Conservation (phyloP, 2,797 vertebrate species). For the Cossypha caffra region DNA sequence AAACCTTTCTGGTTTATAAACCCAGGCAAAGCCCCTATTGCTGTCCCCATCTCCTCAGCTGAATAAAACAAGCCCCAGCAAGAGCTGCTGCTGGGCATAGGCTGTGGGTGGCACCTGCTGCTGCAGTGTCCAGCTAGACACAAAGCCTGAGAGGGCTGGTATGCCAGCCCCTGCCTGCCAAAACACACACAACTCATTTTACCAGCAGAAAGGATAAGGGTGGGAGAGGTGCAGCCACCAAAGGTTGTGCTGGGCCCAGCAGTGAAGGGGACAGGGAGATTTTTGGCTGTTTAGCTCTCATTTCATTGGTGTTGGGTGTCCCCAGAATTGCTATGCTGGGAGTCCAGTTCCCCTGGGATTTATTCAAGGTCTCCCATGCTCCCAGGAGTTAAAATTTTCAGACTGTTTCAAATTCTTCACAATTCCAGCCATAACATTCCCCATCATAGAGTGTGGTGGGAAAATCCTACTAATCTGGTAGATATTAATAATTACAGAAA, state of each 20-base stretch:
- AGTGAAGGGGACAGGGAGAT: not conserved
- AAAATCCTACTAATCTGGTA: not conserved
- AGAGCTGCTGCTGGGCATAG: not conserved
- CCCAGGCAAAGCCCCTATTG: not conserved
- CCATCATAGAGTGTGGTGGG: not conserved
- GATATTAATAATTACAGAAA: not conserved
- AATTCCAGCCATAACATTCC: not conserved
- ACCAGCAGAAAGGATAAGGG: not conserved
- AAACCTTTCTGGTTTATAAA: not conserved
- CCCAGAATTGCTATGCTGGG: not conserved
- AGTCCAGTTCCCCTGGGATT: not conserved
- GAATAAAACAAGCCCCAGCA: not conserved
- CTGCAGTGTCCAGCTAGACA: not conserved
- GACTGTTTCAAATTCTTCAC: not conserved
- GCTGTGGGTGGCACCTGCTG: not conserved
- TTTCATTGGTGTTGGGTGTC: too few species aligned
- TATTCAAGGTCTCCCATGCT: not conserved
- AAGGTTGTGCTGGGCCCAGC: not conserved
- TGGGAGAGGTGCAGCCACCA: not conserved
- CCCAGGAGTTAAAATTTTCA: not conserved
- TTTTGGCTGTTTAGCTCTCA: not conserved
- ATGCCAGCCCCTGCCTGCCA: not conserved
- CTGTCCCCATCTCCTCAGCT: not conserved
- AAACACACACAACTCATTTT: not conserved
- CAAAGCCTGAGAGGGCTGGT: fast-evolving